These are phyloP conservation scores for Hypanus sabinus DNA, from an alignment of 2,113 vertebrate genomes.

Conservation along the genomic window DNA sequence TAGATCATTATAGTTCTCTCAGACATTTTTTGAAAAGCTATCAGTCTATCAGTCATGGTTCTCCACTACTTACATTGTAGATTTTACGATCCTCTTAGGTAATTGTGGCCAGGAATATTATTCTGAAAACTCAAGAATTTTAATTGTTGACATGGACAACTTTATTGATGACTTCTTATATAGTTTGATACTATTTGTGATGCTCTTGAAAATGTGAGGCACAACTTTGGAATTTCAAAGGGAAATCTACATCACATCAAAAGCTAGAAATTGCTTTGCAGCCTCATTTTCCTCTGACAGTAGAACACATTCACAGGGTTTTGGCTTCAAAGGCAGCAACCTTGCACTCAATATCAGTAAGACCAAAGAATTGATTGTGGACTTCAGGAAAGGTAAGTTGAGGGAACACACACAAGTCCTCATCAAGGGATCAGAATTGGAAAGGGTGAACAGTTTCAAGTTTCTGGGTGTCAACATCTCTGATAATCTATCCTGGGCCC, in stretches of 20 bases:
- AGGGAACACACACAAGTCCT: too few relatives aligned
- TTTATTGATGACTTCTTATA: not conserved
- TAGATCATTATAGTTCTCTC: not conserved
- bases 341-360: too few relatives aligned
- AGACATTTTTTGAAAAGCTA: not conserved
- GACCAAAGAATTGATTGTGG: too few relatives aligned
- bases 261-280: not conserved
- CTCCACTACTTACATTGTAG: not conserved
- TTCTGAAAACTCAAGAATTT: not conserved
- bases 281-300: not conserved
- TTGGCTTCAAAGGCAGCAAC: not conserved
- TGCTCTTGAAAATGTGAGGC: not conserved
- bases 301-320: not conserved
- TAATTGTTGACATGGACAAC: not conserved
- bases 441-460: too few relatives aligned
- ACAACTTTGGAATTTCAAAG: not conserved
- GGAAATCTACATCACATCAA: not conserved
- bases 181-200: not conserved
- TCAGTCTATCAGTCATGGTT: not conserved
- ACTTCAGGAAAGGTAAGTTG: too few relatives aligned
- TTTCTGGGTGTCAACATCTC: too few relatives aligned
- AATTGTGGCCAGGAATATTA: conserved; percentile 8
- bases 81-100: not conserved
- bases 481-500: too few relatives aligned
- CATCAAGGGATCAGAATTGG: too few relatives aligned